phyloP scores from a whole-genome alignment of 2,888 invertebrate genomes.

The Plemyria rubiginata region DNA sequence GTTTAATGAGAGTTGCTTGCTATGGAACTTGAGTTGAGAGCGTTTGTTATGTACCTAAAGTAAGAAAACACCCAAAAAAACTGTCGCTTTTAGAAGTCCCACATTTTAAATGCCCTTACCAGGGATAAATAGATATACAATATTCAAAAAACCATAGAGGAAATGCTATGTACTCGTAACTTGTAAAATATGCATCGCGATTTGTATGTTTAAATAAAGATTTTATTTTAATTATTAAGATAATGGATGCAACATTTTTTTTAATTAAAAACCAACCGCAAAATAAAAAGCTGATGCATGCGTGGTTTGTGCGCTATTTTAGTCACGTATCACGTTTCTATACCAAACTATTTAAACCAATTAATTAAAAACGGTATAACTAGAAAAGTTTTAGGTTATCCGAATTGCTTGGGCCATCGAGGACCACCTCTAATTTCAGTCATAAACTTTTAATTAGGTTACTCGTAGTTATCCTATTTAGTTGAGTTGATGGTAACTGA shows the following conservation, averaged over 20 bases:
- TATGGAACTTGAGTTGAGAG: neutral
- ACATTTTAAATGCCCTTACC: no score
- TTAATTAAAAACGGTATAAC: slow-evolving; percentile 14
- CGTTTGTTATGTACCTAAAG: neutral
- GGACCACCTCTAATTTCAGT: slow-evolving; percentile 30
- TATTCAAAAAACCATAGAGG: no score
- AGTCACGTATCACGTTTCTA: no score
- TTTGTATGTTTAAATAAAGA: no score
- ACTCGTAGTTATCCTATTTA: slow-evolving; percentile 13
- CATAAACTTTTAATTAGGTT: slow-evolving; percentile 44
- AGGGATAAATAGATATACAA: no score
- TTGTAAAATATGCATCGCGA: no score
- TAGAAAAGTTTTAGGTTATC: slow-evolving; percentile 38
- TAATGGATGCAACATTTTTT: no score
- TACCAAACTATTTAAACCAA: slow-evolving; percentile 39
- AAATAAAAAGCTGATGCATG: neutral
- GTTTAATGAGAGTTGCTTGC: slow-evolving; percentile 8
- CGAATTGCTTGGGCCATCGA: slow-evolving; percentile 37
- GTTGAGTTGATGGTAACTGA: slow-evolving; percentile 9
- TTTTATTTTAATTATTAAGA: no score
- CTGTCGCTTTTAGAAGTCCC: no score
- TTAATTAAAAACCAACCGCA: neutral
- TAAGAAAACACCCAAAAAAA: neutral
- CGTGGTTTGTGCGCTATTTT: slow-evolving; percentile 15
- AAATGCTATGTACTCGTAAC: no score